Percentiles rank a stretch among this genome's conserved stretches.
These are phyloP conservation scores for Cynodonichthys magdalenae DNA, from an alignment of 2,797 vertebrate genomes.

Conservation along the genomic window DNA sequence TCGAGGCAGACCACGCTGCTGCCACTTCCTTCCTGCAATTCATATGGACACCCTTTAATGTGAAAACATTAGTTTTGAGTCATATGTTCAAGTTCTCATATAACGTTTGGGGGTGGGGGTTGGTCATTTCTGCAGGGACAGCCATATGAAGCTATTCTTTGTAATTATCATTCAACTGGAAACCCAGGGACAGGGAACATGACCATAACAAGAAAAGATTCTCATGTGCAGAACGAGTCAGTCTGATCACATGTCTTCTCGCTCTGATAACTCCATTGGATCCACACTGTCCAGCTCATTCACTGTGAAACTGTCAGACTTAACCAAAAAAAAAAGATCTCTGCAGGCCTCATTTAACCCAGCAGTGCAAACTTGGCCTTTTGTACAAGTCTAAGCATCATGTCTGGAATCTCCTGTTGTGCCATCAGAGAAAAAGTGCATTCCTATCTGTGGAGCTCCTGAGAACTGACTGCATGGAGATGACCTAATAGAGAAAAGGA, in stretches of 20 bases:
- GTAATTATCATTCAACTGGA: constrained; percentile 5
- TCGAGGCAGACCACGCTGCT: constrained; percentile 15
- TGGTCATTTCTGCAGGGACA: neutral
- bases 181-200: constrained; percentile 23
- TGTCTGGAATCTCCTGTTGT: constrained; percentile 51
- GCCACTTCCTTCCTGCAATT: constrained; percentile 64
- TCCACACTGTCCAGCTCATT: constrained; percentile 59
- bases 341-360: constrained; percentile 68
- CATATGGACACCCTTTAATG: constrained; percentile 24
- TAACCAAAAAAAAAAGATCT: constrained; percentile 44
- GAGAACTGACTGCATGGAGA: constrained; percentile 37
- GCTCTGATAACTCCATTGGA: constrained; percentile 73
- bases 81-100: neutral
- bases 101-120: neutral
- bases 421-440: constrained; percentile 54
- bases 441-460: constrained; percentile 55
- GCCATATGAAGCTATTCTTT: constrained; percentile 18
- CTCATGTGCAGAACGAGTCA: constrained; percentile 38
- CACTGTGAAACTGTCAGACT: constrained; percentile 57
- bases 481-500: constrained; percentile 5
- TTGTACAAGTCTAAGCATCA: constrained; percentile 39
- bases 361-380: constrained; percentile 61
- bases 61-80: neutral
- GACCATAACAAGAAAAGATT: constrained; percentile 30
- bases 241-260: constrained; percentile 65